Evolutionary conservation across 2,113 vertebrate species (phyloP), one percentile per base, ranked within the genome.

Genomic region (Perca fluviatilis): DNA sequence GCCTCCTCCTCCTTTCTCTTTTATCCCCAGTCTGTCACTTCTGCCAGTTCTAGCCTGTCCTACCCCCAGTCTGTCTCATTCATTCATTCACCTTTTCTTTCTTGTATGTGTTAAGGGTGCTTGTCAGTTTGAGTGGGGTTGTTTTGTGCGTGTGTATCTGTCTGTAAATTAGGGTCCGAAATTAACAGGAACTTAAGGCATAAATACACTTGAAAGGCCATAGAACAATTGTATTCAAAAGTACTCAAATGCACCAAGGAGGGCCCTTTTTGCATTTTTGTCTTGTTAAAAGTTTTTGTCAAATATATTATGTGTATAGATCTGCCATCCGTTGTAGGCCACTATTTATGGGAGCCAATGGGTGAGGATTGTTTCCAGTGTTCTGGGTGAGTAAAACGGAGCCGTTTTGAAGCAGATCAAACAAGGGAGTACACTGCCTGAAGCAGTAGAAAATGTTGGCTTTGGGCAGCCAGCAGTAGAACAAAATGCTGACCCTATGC

Each of bases 401-500:
- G 62, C 23, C 21, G 6, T 79, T 91, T 40, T 77, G 49, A 79
- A 73, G 49, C 27, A 72, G 66, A 79, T 72, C 83, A 77, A 74
- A 75, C 60, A 69, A 74, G 40, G 33, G 36, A 83, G 16, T 25
- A 15, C 53, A 47, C 36, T 58, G 64, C 79, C 80, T 77, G 61
- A 64, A 88, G 77, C 82, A 49, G 56, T 33, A 21, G 69, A 78
- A 84, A 78, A 73, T 66, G 43, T 79, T 77, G 72, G 79, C 69
- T 80, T 79, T 69, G 57, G 71, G 63, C 80, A 79, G 63, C 74
- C 81, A 63, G 60, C 43, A 80, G 61, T 71, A 25, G 30, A 65
- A 79, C 61, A 89, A 86, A 89, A 81, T 80, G 83, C 89, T 87
- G 85, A 92, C 79, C 73, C 33, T 10, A 73, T 73, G 82, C 73